Base-by-base conservation (phyloP, 1,140 invertebrate genomes). In the Drosophila punjabiensis region DNA sequence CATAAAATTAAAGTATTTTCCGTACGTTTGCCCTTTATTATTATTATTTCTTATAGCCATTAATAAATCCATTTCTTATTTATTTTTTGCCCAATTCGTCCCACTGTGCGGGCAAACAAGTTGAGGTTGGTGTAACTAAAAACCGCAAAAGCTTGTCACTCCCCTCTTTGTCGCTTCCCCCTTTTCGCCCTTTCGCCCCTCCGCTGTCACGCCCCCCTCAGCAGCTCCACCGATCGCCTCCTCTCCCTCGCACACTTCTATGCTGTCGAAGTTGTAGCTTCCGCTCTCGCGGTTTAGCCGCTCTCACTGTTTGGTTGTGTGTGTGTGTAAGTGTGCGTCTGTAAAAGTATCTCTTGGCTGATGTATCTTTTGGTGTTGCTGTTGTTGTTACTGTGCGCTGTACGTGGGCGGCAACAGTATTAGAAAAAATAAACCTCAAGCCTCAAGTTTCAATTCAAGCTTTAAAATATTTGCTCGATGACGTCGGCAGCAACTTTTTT, bases 71-170 rank as follows among this genome's bases (percentile, higher is more conserved):
- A n/a, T 32, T 11, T 56, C 9, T 45, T 37, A 8, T n/a, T 64
- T 20, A 14, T 13, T 6, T n/a, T 30, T 43, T 16, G 14, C 6
- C 18, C 1, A 13, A 16, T 28, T 61, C 1, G 6, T 1, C 8
- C 85, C 84, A 88, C 81, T 64, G 84, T 88, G 47, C 61, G 39
- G 28, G 30, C 53, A 65, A 87, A 67, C 83, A 86, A 86, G 76
- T 66, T 87, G 76, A 41, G 65, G 65, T 75, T 58, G 41, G 67
- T 88, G 85, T 90, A 88, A 88, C 85, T 90, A 79, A 89, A 89
- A 88, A 90, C 85, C 85, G 81, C 85, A 88, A 89, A 79, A 89
- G 84, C 83, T 87, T 87, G 76, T 65, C 83, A 87, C 59, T 62
- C 67, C 73, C 63, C 48, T 37, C 41, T 41, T 43, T 30, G 67